Evolutionary conservation across 2,797 vertebrate genomes (phyloP).

Genomic region (Nyctibius grandis): DNA sequence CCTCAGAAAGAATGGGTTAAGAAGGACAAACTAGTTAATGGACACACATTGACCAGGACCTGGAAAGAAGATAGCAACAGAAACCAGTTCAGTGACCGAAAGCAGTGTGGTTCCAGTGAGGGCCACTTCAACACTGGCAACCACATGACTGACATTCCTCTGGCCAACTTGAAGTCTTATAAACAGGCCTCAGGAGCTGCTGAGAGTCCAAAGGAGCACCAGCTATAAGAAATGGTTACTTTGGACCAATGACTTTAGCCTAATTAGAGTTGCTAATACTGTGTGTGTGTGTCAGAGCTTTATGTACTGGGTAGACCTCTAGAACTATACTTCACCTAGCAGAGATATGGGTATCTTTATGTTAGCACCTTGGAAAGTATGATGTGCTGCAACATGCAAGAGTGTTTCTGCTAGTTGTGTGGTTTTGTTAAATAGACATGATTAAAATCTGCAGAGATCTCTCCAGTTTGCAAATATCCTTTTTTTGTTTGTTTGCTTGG

Average conservation of each 20-base stretch:
- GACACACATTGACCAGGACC: constrained; percentile 93
- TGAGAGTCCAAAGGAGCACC: constrained; percentile 96
- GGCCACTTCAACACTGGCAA: constrained; percentile 89
- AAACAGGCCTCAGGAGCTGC: constrained; percentile 84
- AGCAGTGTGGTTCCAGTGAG: constrained; percentile 90
- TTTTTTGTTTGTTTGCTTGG: constrained; percentile 50
- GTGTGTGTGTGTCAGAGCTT: constrained; percentile 84
- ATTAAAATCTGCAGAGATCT: constrained; percentile 67
- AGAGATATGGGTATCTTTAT: constrained; percentile 83
- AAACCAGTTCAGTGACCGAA: constrained; percentile 93
- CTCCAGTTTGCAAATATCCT: constrained; percentile 69
- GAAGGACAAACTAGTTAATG: constrained; percentile 97
- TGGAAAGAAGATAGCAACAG: constrained; percentile 95
- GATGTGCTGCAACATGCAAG: constrained; percentile 65
- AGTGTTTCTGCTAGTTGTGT: constrained; percentile 73
- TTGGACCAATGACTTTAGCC: constrained; percentile 74
- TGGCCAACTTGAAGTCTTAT: constrained; percentile 96
- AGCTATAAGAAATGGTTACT: constrained; percentile 87
- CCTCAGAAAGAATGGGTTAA: constrained; percentile 96
- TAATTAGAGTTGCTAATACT: constrained; percentile 87
- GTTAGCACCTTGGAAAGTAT: constrained; percentile 74
- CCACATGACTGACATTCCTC: constrained; percentile 93
- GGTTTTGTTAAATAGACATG: constrained; percentile 70
- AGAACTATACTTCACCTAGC: constrained; percentile 87
- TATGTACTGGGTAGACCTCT: constrained; percentile 86